Conservation (phyloP, 2,797 vertebrate species). For the Phataginus tricuspis region DNA sequence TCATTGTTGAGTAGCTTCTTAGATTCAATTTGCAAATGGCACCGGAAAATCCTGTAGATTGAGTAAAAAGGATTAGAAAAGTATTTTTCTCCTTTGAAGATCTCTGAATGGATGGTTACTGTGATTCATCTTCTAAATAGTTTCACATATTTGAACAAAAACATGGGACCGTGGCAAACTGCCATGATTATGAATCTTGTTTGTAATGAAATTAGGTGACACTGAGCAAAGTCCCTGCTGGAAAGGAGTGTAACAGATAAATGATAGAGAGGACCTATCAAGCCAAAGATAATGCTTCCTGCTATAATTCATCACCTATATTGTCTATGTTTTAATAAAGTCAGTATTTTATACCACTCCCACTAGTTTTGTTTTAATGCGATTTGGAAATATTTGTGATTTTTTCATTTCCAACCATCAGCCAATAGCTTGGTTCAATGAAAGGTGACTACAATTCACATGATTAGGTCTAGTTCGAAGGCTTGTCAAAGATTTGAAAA, state of each 20-base stretch:
- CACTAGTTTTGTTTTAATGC: background rate
- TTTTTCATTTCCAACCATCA: background rate
- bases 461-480: background rate
- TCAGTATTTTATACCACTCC: background rate
- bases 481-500: background rate
- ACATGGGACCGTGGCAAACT: background rate
- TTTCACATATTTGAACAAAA: background rate
- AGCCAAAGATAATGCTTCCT: background rate
- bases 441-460: background rate
- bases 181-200: background rate
- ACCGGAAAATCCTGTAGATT: background rate
- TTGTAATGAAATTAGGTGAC: background rate
- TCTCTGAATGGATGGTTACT: background rate
- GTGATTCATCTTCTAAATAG: background rate
- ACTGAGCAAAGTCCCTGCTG: background rate
- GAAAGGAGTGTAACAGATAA: background rate
- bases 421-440: background rate
- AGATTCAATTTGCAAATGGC: background rate
- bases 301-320: background rate
- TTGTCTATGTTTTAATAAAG: conserved; percentile 23
- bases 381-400: conserved; percentile 2
- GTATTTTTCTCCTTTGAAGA: background rate
- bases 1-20: background rate
- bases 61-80: background rate
- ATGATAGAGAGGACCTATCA: background rate